Evolutionary conservation across 1,140 invertebrate species (phyloP).

Genomic region (Apis laboriosa): DNA sequence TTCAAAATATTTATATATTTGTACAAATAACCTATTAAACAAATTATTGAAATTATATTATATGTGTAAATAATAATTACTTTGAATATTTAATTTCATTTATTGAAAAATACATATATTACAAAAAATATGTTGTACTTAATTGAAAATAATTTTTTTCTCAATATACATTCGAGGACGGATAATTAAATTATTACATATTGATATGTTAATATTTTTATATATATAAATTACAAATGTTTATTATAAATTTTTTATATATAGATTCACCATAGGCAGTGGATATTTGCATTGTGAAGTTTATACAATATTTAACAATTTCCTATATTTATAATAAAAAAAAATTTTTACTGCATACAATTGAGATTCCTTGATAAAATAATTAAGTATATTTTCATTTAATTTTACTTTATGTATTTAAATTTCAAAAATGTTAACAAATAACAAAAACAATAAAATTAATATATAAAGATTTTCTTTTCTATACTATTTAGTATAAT

Average conservation of each 20-base stretch:
- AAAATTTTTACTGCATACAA: background rate
- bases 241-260: conserved; percentile 9
- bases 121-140: conserved; percentile 13
- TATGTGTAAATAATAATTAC: background rate
- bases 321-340: background rate
- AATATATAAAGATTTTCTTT: conserved; percentile 9
- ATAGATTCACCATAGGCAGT: conserved; percentile 24
- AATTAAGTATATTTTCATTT: conserved; percentile 5
- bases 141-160: background rate
- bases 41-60: no score
- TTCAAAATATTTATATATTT: background rate
- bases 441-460: background rate
- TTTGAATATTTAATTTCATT: conserved; percentile 21
- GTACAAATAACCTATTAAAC: background rate
- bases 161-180: conserved; percentile 1
- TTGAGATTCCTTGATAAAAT: conserved; percentile 3
- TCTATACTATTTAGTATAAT: conserved; percentile 2
- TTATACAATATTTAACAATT: background rate
- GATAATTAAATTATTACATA: conserved; percentile 6
- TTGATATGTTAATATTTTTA: background rate
- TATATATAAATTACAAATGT: background rate
- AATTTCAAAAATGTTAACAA: background rate
- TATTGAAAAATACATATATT: conserved; percentile 36
- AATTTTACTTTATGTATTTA: background rate
- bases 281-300: conserved; percentile 14